Evolutionary conservation across 2,888 invertebrate genomes (phyloP), one percentile per base, ranked within the genome.

Genomic region (Trichopoda pennipes): DNA sequence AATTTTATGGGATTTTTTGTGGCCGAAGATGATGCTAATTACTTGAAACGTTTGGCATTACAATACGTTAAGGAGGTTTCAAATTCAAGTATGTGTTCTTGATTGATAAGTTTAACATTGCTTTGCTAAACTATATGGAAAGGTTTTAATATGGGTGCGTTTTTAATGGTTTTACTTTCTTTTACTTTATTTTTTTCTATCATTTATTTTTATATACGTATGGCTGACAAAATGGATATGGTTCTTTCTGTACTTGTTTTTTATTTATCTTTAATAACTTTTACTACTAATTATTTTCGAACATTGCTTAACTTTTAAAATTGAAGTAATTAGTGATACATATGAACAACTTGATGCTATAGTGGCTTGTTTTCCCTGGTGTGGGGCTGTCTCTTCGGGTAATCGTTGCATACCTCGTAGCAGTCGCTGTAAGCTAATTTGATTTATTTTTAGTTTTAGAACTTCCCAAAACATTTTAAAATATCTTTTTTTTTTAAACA

Each of bases 1-100:
- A 97, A 97, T 91, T 98, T 97, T 89, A 96, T 98, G 95, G 98
- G 97, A 0, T 93, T 97, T 63, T 97, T 97, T 91, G 94, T 97
- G 2, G 94, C 95, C 16, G 96, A 97, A 85, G 93, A 95, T 84
- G 95, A 96, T 91, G 96, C 96, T 0, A 95, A 95, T 85, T 95
- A 95, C 89, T 92, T 97, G 75, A 95, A 95, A 89, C 93, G 94
- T 85, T 93, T 97, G 85, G 95, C 96, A 2, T 92, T 95, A 86
- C 94, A 95, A 88, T 96, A 95, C 92, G 95, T 95, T 38, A 95
- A 95, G 90, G 95, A 96, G 92, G 94, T 96, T 17, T 94, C 95
- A 64, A 94, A 94, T 87, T 93, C 94, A 88, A 94, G 95, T 95
- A 92, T 93, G 94, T 86, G 66, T 63, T 80, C 17, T 56, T 74